These are phyloP conservation scores for Tachina grossa DNA, from an alignment of 2,888 invertebrate genomes.

Conservation along the genomic window DNA sequence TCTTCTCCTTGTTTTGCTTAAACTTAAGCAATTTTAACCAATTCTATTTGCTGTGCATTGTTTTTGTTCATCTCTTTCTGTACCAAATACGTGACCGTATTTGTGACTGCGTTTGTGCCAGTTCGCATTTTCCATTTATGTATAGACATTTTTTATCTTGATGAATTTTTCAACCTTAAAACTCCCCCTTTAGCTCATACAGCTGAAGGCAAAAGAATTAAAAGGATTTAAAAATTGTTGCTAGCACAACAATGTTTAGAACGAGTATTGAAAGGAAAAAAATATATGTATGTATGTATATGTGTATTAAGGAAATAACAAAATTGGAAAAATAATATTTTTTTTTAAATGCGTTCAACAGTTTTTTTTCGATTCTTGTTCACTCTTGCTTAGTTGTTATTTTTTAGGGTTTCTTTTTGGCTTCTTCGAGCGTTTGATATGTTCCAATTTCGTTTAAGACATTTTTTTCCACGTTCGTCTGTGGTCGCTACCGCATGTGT, in stretches of 20 bases:
- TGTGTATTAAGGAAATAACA: background rate
- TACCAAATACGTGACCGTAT: constrained; percentile 80
- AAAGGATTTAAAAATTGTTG: constrained; percentile 68
- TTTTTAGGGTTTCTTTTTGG: constrained; percentile 56
- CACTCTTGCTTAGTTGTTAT: constrained; percentile 1
- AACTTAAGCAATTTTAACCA: constrained; percentile 40
- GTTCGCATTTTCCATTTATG: constrained; percentile 32
- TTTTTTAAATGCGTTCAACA: constrained; percentile 67
- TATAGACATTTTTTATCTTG: constrained; percentile 50
- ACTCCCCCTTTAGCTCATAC: constrained; percentile 46
- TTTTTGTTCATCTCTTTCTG: constrained; percentile 68
- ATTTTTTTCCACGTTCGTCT: constrained; percentile 8
- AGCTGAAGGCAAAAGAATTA: constrained; percentile 28
- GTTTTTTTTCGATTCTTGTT: constrained; percentile 32
- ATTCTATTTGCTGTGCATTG: constrained; percentile 7
- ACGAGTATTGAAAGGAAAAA: constrained; percentile 10
- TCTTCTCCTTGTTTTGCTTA: constrained; percentile 10
- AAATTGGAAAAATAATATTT: constrained; percentile 67
- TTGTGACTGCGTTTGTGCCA: constrained; percentile 69
- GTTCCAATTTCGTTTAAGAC: constrained; percentile 22
- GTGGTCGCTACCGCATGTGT: constrained; percentile 69
- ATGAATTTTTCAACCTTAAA: constrained; percentile 45
- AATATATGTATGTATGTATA: too few relatives aligned
- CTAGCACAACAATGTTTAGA: constrained; percentile 16
- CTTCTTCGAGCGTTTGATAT: constrained; percentile 13